Base-by-base conservation (phyloP, 2,113 vertebrate species). In the Macquaria ambigua region DNA sequence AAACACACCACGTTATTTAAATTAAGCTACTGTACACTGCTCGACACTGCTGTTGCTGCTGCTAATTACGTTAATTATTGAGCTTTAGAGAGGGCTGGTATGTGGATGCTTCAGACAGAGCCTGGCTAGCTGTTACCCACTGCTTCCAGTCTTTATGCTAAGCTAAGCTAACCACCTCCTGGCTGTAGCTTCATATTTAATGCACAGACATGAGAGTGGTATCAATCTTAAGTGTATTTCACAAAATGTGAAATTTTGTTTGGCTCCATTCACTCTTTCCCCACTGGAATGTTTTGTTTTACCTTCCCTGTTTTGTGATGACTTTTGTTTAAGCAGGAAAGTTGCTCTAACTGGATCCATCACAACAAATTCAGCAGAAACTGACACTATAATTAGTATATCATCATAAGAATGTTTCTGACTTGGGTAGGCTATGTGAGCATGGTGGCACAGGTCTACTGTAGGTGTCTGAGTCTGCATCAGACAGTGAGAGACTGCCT, bases 391-490 rank as follows among this genome's bases (percentile, higher is more conserved):
- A 31, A 50, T 37, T n/a, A 43, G 5, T n/a, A 9, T 28, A 14
- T 41, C 1, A 62, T 28, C 43, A 43, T 53, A 20, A 79, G 2
- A 53, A 58, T 55, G 31, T 58, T 56, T 41, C 48, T 50, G 12
- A 56, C 21, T 39, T 25, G 23, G 73, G 37, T 39, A 58, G 43
- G 12, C 20, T 53, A 7, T 41, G 10, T 55, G 74, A 43, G 14
- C 28, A 31, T 39, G 34, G 20, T 63, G 81, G 62, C 37, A 46
- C 4, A 34, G 34, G 34, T 3, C 34, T 23, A 68, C 10, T 68
- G 6, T 14, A 53, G 41, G 48, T 69, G 74, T 74, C 23, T 76
- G 31, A 41, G 21, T 74, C 39, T 82, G 72, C 25, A 62, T 25
- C 15, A 21, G 71, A 63, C 25, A 34, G 59, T 3, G 23, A 46